Evolutionary conservation across 2,113 vertebrate species (phyloP), one percentile per base, ranked within the genome.

Genomic region (Saguinus imperator): DNA sequence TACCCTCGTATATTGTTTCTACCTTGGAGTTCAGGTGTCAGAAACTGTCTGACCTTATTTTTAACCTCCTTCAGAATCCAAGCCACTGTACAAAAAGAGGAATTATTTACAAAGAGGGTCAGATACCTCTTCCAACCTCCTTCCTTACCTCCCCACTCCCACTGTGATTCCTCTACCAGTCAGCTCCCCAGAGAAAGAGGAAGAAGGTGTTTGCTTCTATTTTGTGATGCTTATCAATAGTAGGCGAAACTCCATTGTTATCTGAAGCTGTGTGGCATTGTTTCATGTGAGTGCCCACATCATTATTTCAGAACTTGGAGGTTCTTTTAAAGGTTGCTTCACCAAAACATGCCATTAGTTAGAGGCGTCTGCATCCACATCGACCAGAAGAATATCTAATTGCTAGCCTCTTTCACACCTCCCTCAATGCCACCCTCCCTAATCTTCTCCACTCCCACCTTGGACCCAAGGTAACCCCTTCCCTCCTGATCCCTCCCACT

Each of bases 121-220:
- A 55, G 45, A 73, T 8, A 12, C 8, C 16, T 13, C 8, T 61
- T 85, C 20, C 14, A 27, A 84, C 40, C 50, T 68, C 57, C 37
- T 89, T 35, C 9, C 55, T 70, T 1, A 50, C 16, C 21, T 57
- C 73, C 35, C 27, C 29, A 17, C 35, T 57, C 21, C 43, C 48
- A 7, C 27, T 25, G 0, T 1, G 29, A 40, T 27, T 68, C 16
- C 50, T 23, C 14, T 55, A 4, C 11, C 12, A 6, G 8, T 21
- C 50, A 18, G 21, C 0, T 21, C 29, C 29, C 17, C 37, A n/a
- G 21, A 45, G 27, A 14, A 27, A 75, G 14, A 45, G n/a, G 55
- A 40, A 58, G 21, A 25, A 27, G 3, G 3, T 1, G 3, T 16
- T 43, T 68, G 77, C 27, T 70, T 73, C 58, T 20, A 11, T 25